Conservation (phyloP, 2,888 invertebrate species). For the Dolichopus griseipennis region DNA sequence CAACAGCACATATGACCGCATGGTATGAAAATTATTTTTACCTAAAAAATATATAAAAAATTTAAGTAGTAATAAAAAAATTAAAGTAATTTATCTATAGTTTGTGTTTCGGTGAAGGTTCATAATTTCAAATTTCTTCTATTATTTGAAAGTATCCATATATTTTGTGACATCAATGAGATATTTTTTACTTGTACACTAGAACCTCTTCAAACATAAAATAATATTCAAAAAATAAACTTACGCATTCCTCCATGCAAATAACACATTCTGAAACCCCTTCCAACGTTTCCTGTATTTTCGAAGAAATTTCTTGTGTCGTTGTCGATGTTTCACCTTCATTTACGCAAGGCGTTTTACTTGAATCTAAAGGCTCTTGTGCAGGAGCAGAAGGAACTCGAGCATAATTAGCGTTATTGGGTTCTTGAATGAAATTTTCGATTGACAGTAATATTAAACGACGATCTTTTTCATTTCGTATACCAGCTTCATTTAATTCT, state of each 20-base stretch:
- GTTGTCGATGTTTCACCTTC: conserved; percentile 24
- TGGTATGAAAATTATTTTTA: conserved; percentile 71
- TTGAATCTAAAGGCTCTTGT: neutral
- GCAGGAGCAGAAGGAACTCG: conserved; percentile 31
- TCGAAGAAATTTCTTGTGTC: conserved; percentile 29
- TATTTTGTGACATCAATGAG: too few species aligned
- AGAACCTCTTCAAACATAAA: too few species aligned
- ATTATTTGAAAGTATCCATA: too few species aligned
- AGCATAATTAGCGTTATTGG: conserved; percentile 17
- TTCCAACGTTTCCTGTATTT: conserved; percentile 20
- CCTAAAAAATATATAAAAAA: conserved; percentile 42
- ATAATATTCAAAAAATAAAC: conserved; percentile 40
- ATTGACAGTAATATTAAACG: conserved; percentile 55
- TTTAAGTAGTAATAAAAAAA: too few species aligned
- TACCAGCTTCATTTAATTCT: conserved; percentile 51
- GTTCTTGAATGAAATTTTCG: conserved; percentile 47
- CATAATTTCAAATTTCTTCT: too few species aligned
- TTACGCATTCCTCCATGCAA: conserved; percentile 67
- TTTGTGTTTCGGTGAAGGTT: too few species aligned
- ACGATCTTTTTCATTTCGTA: conserved; percentile 50
- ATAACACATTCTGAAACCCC: conserved; percentile 65
- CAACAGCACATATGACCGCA: conserved; percentile 86
- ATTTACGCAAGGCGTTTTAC: neutral
- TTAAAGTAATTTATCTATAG: too few species aligned
- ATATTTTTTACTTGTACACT: too few species aligned